Conservation (phyloP, 2,888 invertebrate genomes). For the Anthophora plumipes region DNA sequence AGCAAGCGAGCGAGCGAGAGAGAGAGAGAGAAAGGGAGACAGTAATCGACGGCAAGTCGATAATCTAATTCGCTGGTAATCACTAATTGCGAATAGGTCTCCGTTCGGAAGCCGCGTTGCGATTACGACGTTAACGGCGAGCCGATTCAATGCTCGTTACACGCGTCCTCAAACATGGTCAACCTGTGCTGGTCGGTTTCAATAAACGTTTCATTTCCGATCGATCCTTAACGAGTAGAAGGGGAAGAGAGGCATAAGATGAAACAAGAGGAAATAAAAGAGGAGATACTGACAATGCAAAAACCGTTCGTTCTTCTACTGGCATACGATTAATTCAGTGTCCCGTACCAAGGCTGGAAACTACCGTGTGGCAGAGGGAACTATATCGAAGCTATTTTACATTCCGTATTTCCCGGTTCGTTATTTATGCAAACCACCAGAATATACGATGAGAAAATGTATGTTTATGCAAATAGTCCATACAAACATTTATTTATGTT, state of each 20-base stretch:
- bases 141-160: slow-evolving; percentile 24
- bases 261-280: too few relatives aligned
- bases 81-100: slow-evolving; percentile 54
- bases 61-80: slow-evolving; percentile 59
- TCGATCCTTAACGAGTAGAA: slow-evolving; percentile 17
- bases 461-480: slow-evolving; percentile 71
- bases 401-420: slow-evolving; percentile 78
- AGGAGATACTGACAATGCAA: neutral
- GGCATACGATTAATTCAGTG: slow-evolving; percentile 61
- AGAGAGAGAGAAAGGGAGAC: too few relatives aligned
- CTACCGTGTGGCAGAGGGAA: slow-evolving; percentile 35
- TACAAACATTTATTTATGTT: slow-evolving; percentile 72
- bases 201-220: slow-evolving; percentile 16
- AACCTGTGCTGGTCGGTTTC: neutral
- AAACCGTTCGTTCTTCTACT: slow-evolving; percentile 34
- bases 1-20: too few relatives aligned
- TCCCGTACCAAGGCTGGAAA: slow-evolving; percentile 26
- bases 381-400: slow-evolving; percentile 71
- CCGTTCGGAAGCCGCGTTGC: slow-evolving; percentile 32
- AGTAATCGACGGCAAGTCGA: slow-evolving; percentile 42
- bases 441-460: slow-evolving; percentile 78
- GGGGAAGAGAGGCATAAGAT: too few relatives aligned
- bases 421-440: slow-evolving; percentile 79
- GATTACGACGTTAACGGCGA: slow-evolving; percentile 38
- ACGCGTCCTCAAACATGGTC: neutral